Conservation (phyloP, 2,888 invertebrate species). For the Chirona hameri region DNA sequence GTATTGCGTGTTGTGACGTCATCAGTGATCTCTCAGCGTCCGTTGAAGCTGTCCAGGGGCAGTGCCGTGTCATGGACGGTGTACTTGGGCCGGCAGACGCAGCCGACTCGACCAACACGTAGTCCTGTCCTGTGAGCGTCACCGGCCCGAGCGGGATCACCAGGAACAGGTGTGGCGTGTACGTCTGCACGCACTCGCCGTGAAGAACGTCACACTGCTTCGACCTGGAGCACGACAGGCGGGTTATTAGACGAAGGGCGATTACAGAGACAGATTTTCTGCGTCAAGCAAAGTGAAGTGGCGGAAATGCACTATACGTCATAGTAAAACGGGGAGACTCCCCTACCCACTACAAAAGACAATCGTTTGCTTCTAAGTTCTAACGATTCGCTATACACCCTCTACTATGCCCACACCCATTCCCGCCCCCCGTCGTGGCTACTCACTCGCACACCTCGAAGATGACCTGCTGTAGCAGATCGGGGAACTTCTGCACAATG, state of each 20-base stretch:
- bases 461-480: constrained; percentile 84
- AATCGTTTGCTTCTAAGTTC: too few relatives aligned
- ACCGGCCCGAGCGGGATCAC: constrained; percentile 60
- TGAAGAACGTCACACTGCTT: constrained; percentile 83
- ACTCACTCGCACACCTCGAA: constrained; percentile 90
- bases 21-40: not conserved
- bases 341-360: too few relatives aligned
- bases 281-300: too few relatives aligned
- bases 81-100: constrained; percentile 71
- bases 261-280: too few relatives aligned
- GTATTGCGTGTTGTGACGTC: too few relatives aligned
- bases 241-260: not conserved
- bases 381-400: too few relatives aligned
- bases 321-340: too few relatives aligned
- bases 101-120: constrained; percentile 92
- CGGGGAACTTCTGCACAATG: constrained; percentile 90
- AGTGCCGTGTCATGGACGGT: constrained; percentile 37
- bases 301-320: too few relatives aligned
- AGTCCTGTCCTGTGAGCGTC: constrained; percentile 65
- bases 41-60: constrained; percentile 39
- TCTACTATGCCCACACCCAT: too few relatives aligned
- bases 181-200: constrained; percentile 87
- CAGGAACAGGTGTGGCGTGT: constrained; percentile 84
- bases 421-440: constrained; percentile 25
- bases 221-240: constrained; percentile 56